A percentile compares a stretch with the other conserved stretches of the same genome.
Evolutionary conservation across 2,888 invertebrate genomes (phyloP).

Genomic region (Odontothrips loti): DNA sequence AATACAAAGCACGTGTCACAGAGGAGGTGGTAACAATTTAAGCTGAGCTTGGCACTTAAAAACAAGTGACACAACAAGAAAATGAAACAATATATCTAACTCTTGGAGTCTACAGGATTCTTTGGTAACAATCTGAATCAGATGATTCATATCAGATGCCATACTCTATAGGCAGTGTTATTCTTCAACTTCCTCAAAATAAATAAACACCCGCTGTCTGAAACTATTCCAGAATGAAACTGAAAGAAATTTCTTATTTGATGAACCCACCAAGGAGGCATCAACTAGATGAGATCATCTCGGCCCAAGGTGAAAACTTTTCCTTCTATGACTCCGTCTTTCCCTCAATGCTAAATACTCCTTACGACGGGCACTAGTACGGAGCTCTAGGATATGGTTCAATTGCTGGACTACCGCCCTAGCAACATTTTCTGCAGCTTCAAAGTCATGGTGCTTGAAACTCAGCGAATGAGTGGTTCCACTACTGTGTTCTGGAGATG

Average conservation of each 20-base stretch:
- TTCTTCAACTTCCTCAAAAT: not conserved
- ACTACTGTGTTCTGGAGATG: constrained; percentile 39
- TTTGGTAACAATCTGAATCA: not conserved
- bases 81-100: not conserved
- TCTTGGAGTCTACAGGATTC: not conserved
- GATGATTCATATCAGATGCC: not conserved
- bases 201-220: not conserved
- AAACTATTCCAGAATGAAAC: not conserved
- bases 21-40: not conserved
- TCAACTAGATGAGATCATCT: constrained; percentile 38
- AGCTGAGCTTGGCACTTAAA: not conserved
- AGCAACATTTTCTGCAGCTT: constrained; percentile 69
- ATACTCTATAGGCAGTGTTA: not conserved
- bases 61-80: not conserved
- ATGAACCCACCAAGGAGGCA: too few relatives aligned
- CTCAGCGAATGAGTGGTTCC: constrained; percentile 49
- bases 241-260: too few relatives aligned
- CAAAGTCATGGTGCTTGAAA: constrained; percentile 86
- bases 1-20: not conserved
- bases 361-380: constrained; percentile 71
- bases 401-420: constrained; percentile 83
- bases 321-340: constrained; percentile 60
- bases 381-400: constrained; percentile 77
- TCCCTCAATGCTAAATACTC: constrained; percentile 76
- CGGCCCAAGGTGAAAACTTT: constrained; percentile 51